phyloP scores from a whole-genome alignment of 1,140 invertebrate genomes.

The Macrostomum lignano region DNA sequence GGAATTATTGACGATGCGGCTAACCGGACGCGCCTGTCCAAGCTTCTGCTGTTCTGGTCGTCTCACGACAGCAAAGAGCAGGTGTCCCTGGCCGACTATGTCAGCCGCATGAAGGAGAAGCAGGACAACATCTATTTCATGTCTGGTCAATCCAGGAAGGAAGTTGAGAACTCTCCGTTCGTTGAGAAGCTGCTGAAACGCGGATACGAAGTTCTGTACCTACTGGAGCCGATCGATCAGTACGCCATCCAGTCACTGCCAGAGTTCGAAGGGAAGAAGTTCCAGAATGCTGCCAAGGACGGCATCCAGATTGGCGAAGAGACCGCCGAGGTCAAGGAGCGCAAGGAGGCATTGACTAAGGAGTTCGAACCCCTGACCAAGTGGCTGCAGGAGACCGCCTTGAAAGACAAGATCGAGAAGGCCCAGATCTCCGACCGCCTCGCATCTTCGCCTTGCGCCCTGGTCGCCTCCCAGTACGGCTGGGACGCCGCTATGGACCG shows the following conservation, averaged over 20 bases:
- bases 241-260: slow-evolving; percentile 80
- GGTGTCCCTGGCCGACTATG: slow-evolving; percentile 59
- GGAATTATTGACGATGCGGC: slow-evolving; percentile 88
- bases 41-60: slow-evolving; percentile 63
- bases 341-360: not conserved
- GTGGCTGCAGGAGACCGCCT: slow-evolving; percentile 55
- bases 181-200: slow-evolving; percentile 68
- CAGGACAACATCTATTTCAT: slow-evolving; percentile 88
- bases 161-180: slow-evolving; percentile 60
- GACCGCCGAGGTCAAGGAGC: slow-evolving; percentile 30
- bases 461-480: slow-evolving; percentile 81
- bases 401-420: slow-evolving; percentile 44
- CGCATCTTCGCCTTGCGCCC: slow-evolving; percentile 63
- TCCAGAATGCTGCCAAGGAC: slow-evolving; percentile 98
- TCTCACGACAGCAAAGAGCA: slow-evolving; percentile 40
- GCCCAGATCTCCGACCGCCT: slow-evolving; percentile 56
- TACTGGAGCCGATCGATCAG: slow-evolving; percentile 88
- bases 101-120: slow-evolving; percentile 78
- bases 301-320: slow-evolving; percentile 51
- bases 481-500: slow-evolving; percentile 97
- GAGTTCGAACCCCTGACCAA: slow-evolving; percentile 48
- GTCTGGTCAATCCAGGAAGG: slow-evolving; percentile 54
- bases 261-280: slow-evolving; percentile 96
- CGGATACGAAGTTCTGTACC: slow-evolving; percentile 69
- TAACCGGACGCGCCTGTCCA: slow-evolving; percentile 72